Percentiles rank a stretch among this genome's conserved stretches.
phyloP scores from a whole-genome alignment of 2,113 vertebrate genomes.

The Saccopteryx leptura region DNA sequence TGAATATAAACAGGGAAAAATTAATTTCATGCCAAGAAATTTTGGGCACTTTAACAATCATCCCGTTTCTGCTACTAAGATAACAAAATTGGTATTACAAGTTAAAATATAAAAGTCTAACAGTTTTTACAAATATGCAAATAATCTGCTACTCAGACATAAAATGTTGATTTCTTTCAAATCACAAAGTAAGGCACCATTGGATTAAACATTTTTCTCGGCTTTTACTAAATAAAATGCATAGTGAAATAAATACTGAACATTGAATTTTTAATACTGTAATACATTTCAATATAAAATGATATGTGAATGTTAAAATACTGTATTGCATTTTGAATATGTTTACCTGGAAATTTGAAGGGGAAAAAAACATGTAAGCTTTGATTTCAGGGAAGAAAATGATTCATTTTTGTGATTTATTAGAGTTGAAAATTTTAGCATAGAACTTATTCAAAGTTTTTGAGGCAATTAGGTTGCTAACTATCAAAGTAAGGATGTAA shows the following conservation, averaged over 20 bases:
- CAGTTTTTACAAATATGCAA: constrained; percentile 78
- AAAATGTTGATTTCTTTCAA: constrained; percentile 77
- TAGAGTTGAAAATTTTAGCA: constrained; percentile 74
- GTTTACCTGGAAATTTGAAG: constrained; percentile 76
- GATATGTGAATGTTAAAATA: constrained; percentile 86
- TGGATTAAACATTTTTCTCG: constrained; percentile 82
- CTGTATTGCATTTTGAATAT: constrained; percentile 84
- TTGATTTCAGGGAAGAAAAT: constrained; percentile 72
- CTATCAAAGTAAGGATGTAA: constrained; percentile 60
- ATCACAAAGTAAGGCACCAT: constrained; percentile 88
- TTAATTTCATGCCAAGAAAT: constrained; percentile 69
- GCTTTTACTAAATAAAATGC: constrained; percentile 84
- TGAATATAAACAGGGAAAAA: constrained; percentile 71
- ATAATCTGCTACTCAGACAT: constrained; percentile 78
- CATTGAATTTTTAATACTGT: constrained; percentile 86
- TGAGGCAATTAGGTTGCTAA: constrained; percentile 75
- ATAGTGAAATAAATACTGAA: constrained; percentile 89
- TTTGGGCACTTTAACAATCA: constrained; percentile 62
- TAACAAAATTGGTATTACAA: constrained; percentile 78
- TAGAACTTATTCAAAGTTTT: constrained; percentile 74
- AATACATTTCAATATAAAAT: constrained; percentile 85
- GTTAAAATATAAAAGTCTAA: constrained; percentile 73
- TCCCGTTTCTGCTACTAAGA: constrained; percentile 71
- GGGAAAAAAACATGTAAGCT: constrained; percentile 59
- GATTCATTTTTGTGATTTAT: constrained; percentile 72